Evolutionary conservation across 2,888 invertebrate genomes (phyloP), one percentile per base, ranked within the genome.

Genomic region (Rugalucina vietnamica): DNA sequence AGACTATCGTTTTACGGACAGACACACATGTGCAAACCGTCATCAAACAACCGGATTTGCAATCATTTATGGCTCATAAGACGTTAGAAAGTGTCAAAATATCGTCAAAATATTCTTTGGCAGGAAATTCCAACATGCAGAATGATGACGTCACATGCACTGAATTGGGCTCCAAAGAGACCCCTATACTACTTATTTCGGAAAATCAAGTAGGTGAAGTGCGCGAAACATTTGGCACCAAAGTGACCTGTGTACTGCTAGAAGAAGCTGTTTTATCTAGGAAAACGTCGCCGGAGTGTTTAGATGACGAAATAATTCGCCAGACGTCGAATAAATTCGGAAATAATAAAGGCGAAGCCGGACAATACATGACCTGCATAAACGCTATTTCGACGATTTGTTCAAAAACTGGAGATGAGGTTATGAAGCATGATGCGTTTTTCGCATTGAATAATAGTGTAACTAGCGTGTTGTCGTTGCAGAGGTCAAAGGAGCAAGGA

Each of bases 1-100:
- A 74, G 75, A 50, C 75, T 34, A 75, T 75, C 29, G 29, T 60
- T 27, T 8, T 60, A 60, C 60, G 4, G 29, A 27, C 60, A 8
- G 60, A 29, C 29, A 29, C 10, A 21, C 60, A 27, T 27, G 4
- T 60, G 24, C 60, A 29, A 29, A 60, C 8, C 29, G 29, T 27
- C 5, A 29, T 8, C 27, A 3, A 60, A 24, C 27, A 60, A 24
- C 29, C 60, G 21, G 8, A 60, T 60, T 29, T 60, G 29, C 10
- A 54, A 21, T 60, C 60, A 29, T 60, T 60, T 60, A 32, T 60
- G 18, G 29, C 27, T 27, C 2, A 5, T 60, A 32, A 29, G 27
- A 18, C 60, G 29, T 32, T 27, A 29, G 29, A 32, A 60, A 27
- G 27, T 60, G 18, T 29, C 27, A 60, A 32, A 5, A 10, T 29